phyloP scores from a whole-genome alignment of 1,140 invertebrate species.

The Diorhabda elongata region DNA sequence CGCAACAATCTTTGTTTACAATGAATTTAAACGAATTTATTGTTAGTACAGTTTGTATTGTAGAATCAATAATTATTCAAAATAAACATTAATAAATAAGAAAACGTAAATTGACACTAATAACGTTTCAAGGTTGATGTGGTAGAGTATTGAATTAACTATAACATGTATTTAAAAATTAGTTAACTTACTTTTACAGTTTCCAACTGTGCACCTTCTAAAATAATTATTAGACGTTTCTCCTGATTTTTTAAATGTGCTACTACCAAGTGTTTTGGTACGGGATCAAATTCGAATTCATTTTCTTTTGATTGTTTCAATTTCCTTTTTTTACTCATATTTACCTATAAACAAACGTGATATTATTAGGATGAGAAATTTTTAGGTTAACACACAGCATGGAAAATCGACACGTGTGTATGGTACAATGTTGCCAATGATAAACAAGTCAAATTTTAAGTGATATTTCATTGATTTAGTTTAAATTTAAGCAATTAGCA shows the following conservation, averaged over 20 bases:
- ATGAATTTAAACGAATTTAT: too few species aligned
- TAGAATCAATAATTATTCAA: neutral
- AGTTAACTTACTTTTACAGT: slow-evolving; percentile 79
- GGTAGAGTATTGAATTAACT: neutral
- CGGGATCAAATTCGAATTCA: slow-evolving; percentile 63
- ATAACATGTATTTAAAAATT: neutral
- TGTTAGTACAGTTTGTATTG: too few species aligned
- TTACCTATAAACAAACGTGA: neutral
- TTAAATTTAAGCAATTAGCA: too few species aligned
- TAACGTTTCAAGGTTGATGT: too few species aligned
- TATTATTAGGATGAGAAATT: too few species aligned
- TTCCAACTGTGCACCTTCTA: slow-evolving; percentile 93
- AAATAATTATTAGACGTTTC: slow-evolving; percentile 87
- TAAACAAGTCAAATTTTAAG: too few species aligned
- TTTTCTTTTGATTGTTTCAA: slow-evolving; percentile 48
- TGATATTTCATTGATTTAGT: too few species aligned
- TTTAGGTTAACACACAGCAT: too few species aligned
- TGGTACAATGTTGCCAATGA: too few species aligned
- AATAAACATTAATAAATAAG: slow-evolving; percentile 20
- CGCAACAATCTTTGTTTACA: too few species aligned
- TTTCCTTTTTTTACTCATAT: slow-evolving; percentile 66
- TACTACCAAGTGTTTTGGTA: slow-evolving; percentile 63
- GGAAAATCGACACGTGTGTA: too few species aligned
- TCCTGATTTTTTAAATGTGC: slow-evolving; percentile 74
- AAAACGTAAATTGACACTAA: neutral